Evolutionary conservation across 2,113 vertebrate genomes (phyloP).

Genomic region (Zosterops japonicus): DNA sequence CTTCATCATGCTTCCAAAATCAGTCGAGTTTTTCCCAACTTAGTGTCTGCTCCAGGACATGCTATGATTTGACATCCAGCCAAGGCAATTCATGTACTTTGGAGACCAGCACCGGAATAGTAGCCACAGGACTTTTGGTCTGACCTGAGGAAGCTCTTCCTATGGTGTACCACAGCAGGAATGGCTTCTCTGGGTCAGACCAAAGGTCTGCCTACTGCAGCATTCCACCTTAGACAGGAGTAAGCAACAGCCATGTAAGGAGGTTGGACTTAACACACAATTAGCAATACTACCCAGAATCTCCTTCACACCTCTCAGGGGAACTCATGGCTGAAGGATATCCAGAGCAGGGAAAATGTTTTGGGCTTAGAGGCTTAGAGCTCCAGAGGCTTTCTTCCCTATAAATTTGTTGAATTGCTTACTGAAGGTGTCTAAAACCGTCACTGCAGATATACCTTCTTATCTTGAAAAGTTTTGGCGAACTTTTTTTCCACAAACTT

Average conservation of each 20-base stretch:
- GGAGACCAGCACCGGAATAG: background rate
- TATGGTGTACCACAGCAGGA: background rate
- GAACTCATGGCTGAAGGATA: background rate
- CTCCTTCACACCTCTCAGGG: background rate
- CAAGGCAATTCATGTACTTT: background rate
- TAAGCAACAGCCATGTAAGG: accelerated
- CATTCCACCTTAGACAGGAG: background rate
- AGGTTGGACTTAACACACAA: background rate
- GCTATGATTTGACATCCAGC: background rate
- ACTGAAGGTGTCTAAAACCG: background rate
- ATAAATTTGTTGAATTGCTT: background rate
- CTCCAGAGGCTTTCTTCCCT: background rate
- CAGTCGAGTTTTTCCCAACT: background rate
- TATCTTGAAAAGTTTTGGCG: background rate
- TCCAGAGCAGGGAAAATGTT: background rate
- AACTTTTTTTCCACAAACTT: background rate
- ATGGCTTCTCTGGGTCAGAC: background rate
- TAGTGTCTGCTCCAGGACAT: accelerated
- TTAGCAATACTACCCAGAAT: background rate
- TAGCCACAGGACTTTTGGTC: background rate
- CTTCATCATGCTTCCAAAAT: background rate
- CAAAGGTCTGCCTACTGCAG: background rate
- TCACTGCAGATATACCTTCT: background rate
- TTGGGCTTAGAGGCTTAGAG: background rate
- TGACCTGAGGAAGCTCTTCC: background rate